These are phyloP conservation scores for Craseonycteris thonglongyai DNA, from an alignment of 2,113 vertebrate genomes.

Conservation along the genomic window DNA sequence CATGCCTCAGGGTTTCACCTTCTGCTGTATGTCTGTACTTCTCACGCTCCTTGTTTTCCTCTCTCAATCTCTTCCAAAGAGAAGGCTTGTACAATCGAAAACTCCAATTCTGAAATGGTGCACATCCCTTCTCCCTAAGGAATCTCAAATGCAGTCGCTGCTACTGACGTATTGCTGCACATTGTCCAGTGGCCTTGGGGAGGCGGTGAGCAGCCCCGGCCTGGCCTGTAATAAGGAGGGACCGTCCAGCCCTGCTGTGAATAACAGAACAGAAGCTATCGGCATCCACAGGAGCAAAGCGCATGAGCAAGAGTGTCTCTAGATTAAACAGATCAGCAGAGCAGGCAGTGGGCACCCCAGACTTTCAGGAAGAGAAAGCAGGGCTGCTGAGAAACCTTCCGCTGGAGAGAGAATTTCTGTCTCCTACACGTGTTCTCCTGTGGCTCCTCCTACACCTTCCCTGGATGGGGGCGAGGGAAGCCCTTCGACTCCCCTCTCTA, in stretches of 20 bases:
- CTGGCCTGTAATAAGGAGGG: constrained; percentile 70
- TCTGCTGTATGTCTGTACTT: not conserved
- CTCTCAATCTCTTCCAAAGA: not conserved
- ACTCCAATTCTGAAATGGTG: not conserved
- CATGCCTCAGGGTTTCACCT: not conserved
- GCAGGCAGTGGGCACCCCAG: fast-evolving
- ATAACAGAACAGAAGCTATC: constrained; percentile 79
- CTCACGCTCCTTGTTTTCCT: not conserved
- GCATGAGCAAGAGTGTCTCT: constrained; percentile 27
- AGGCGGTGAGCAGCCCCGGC: constrained; percentile 59
- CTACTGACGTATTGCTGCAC: constrained; percentile 73
- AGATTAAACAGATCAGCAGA: constrained; percentile 31
- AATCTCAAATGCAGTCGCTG: constrained; percentile 37
- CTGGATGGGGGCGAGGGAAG: not conserved
- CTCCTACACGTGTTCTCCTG: not conserved
- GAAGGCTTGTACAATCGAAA: not conserved
- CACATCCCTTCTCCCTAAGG: not conserved
- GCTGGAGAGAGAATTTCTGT: not conserved
- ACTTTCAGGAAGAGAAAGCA: not conserved
- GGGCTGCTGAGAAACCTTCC: not conserved
- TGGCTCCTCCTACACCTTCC: not conserved
- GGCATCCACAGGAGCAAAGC: constrained; percentile 66
- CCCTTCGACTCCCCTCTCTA: not conserved
- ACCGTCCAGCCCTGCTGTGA: constrained; percentile 62
- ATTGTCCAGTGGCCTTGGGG: constrained; percentile 64